phyloP scores from a whole-genome alignment of 2,797 vertebrate genomes.

The Pipistrellus nathusii region DNA sequence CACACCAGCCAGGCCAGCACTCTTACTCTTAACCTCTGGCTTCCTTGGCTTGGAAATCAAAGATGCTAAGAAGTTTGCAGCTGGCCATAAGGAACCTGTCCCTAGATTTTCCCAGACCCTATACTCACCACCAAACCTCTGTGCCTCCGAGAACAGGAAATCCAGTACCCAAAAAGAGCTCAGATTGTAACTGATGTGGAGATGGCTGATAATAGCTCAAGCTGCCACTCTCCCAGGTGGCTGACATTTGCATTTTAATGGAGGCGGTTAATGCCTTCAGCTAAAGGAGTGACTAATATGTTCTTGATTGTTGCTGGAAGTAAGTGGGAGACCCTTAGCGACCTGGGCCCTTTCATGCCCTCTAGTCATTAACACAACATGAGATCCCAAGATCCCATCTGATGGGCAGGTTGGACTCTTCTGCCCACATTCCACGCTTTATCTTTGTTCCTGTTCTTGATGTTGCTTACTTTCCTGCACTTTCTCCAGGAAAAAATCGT shows the following conservation, averaged over 20 bases:
- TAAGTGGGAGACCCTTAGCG: slow-evolving; percentile 64
- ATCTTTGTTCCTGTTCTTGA: slow-evolving; percentile 9
- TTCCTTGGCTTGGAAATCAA: slow-evolving; percentile 11
- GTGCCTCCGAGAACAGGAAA: slow-evolving; percentile 25
- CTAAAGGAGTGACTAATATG: slow-evolving; percentile 71
- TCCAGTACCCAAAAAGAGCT: slow-evolving; percentile 46
- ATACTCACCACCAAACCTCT: slow-evolving; percentile 19
- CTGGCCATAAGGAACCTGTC: neutral
- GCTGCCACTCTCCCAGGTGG: slow-evolving; percentile 71
- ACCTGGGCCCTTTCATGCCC: neutral
- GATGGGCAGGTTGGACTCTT: neutral
- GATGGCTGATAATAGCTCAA: slow-evolving; percentile 51
- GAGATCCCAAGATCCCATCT: neutral
- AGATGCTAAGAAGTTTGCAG: neutral
- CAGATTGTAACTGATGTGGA: slow-evolving; percentile 56
- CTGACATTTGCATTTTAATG: slow-evolving; percentile 82
- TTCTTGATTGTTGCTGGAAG: slow-evolving; percentile 55
- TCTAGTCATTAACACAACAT: neutral
- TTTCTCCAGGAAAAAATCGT: slow-evolving; percentile 21
- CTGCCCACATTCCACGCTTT: neutral
- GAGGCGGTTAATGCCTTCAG: slow-evolving; percentile 70
- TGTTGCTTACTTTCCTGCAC: slow-evolving; percentile 22
- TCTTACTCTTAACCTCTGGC: neutral
- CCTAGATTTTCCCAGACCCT: slow-evolving; percentile 32
- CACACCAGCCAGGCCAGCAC: neutral